Evolutionary conservation across 2,888 invertebrate genomes (phyloP).

Genomic region (Nemurella pictetii): DNA sequence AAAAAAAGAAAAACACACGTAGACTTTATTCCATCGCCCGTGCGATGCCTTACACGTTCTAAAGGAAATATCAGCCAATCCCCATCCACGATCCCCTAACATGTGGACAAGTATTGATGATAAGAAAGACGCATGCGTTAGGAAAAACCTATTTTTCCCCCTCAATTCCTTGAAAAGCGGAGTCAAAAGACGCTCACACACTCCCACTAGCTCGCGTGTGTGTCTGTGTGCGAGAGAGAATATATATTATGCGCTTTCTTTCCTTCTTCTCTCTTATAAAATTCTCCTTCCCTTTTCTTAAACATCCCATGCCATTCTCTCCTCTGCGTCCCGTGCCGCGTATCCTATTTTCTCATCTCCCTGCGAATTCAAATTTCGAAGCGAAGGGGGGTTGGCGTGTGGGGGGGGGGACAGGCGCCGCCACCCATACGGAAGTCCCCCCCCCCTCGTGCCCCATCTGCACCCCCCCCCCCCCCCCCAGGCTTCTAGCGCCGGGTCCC

Average conservation of each 20-base stretch:
- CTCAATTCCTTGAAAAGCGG: neutral
- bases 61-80: slow-evolving; percentile 4
- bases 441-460: neutral
- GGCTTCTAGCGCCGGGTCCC: neutral
- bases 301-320: neutral
- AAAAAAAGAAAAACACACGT: neutral
- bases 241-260: neutral
- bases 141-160: neutral
- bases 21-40: no score
- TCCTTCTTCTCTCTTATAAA: neutral
- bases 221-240: neutral
- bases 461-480: neutral
- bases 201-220: neutral
- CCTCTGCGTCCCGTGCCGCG: neutral
- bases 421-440: neutral
- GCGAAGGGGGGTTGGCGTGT: neutral
- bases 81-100: neutral
- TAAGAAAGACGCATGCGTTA: slow-evolving; percentile 6
- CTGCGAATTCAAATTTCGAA: slow-evolving; percentile 26
- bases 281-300: neutral
- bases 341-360: slow-evolving; percentile 17
- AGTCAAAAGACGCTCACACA: neutral
- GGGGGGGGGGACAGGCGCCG: neutral
- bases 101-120: slow-evolving; percentile 30
- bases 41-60: neutral